phyloP scores from a whole-genome alignment of 2,113 vertebrate species.

The Catagonus wagneri region DNA sequence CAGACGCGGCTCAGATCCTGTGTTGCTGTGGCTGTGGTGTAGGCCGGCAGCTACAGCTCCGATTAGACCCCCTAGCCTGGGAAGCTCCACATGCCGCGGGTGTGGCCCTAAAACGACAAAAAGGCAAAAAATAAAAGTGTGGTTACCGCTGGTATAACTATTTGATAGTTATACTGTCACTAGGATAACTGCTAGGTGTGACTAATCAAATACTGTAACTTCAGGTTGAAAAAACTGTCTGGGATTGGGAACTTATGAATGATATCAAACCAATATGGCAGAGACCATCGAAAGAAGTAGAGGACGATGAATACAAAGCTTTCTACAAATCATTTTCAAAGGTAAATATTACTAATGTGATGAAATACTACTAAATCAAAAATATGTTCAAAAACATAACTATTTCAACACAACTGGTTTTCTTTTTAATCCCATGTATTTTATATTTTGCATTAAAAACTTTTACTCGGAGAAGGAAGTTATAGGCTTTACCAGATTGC shows the following conservation, averaged over 20 bases:
- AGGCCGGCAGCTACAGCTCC: too few species aligned
- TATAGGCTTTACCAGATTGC: not conserved
- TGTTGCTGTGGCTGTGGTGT: too few species aligned
- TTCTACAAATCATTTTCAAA: conserved; percentile 99
- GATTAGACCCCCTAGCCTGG: too few species aligned
- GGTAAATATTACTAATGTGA: conserved; percentile 84
- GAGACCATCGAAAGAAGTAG: conserved; percentile 97
- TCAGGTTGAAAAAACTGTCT: conserved; percentile 99
- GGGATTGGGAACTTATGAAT: conserved; percentile 99
- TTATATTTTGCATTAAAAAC: not conserved
- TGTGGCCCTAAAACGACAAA: too few species aligned
- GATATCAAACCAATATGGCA: conserved; percentile 99
- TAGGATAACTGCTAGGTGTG: not conserved
- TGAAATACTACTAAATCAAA: not conserved
- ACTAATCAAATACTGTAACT: conserved; percentile 42
- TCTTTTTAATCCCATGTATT: not conserved
- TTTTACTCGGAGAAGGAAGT: not conserved
- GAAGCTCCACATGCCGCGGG: too few species aligned
- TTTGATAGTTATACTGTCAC: not conserved
- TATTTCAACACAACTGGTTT: not conserved
- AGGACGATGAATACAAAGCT: conserved; percentile 98
- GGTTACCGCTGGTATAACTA: not conserved
- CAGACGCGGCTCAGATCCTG: too few species aligned
- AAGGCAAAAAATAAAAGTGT: too few species aligned
- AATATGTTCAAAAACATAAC: not conserved